A percentile compares a stretch with the other conserved stretches of the same genome.
phyloP scores from a whole-genome alignment of 2,888 invertebrate genomes.

The Drosophila gaucha region DNA sequence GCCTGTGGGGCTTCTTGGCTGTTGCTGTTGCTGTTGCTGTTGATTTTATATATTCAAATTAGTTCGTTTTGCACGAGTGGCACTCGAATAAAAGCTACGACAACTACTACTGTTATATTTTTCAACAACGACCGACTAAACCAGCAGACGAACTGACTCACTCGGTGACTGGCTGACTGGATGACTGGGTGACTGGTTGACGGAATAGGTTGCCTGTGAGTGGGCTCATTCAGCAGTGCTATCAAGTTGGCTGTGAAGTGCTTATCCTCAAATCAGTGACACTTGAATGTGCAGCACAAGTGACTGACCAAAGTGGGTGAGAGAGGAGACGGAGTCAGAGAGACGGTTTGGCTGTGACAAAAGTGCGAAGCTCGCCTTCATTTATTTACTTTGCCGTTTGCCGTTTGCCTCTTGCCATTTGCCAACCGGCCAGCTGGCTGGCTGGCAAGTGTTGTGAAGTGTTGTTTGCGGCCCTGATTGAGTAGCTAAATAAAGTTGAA shows the following conservation, averaged over 20 bases:
- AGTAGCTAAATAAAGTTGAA: constrained; percentile 74
- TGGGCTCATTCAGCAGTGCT: constrained; percentile 64
- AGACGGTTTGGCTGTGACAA: constrained; percentile 44
- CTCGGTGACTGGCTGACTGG: constrained; percentile 23
- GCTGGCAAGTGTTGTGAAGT: constrained; percentile 57
- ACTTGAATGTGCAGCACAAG: constrained; percentile 81
- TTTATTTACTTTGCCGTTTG: constrained; percentile 67
- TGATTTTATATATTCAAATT: constrained; percentile 81
- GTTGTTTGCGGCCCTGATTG: constrained; percentile 76
- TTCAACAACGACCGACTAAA: constrained; percentile 58
- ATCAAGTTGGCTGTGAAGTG: constrained; percentile 81
- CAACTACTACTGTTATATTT: constrained; percentile 67
- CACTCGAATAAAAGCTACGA: constrained; percentile 72
- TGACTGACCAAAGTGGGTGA: constrained; percentile 75
- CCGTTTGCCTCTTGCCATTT: constrained; percentile 45
- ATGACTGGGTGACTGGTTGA: constrained; percentile 32
- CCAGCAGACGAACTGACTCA: constrained; percentile 1
- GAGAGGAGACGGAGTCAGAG: not conserved
- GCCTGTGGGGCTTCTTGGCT: constrained; percentile 6
- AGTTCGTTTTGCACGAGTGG: constrained; percentile 81
- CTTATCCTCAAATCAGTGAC: constrained; percentile 81
- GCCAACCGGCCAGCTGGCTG: constrained; percentile 42
- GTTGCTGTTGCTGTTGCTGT: constrained; percentile 19
- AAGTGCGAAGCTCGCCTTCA: constrained; percentile 72
- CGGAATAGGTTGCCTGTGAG: constrained; percentile 30